Evolutionary conservation across 2,113 vertebrate species (phyloP).

Genomic region (Monopterus albus): DNA sequence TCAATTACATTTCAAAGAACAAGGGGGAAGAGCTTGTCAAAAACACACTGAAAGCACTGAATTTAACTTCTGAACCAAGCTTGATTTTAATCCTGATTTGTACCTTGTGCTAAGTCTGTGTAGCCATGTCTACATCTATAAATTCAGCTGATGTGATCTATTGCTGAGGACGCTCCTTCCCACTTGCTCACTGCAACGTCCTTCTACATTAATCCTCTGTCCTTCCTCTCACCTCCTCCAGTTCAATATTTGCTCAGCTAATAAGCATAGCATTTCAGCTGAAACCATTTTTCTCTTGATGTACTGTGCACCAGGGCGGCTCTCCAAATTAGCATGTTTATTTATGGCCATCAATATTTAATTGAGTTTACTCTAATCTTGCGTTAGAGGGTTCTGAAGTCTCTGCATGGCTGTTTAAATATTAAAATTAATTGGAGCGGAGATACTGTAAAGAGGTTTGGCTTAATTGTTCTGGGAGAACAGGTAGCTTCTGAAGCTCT

Average conservation of each 20-base stretch:
- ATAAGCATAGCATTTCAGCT: slow-evolving; percentile 60
- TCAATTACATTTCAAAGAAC: background rate
- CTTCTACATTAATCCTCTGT: slow-evolving; percentile 41
- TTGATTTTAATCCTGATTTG: background rate
- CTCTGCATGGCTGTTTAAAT: slow-evolving; percentile 82
- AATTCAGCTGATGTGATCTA: background rate
- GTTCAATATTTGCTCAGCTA: slow-evolving; percentile 71
- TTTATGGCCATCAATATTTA: slow-evolving; percentile 86
- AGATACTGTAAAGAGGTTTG: slow-evolving; percentile 81
- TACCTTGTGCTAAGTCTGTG: too few species aligned
- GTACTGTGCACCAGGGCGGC: slow-evolving; percentile 51
- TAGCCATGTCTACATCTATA: background rate
- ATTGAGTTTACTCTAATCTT: slow-evolving; percentile 83
- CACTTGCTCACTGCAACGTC: background rate
- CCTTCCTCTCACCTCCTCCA: slow-evolving; percentile 60
- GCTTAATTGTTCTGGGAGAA: slow-evolving; percentile 78
- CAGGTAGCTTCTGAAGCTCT: slow-evolving; percentile 61
- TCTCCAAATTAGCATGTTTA: slow-evolving; percentile 82
- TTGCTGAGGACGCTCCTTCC: slow-evolving; percentile 8
- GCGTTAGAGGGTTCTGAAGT: slow-evolving; percentile 77
- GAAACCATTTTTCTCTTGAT: slow-evolving; percentile 54
- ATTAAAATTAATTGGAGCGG: slow-evolving; percentile 83
- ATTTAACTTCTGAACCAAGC: too few species aligned
- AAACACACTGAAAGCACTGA: too few species aligned
- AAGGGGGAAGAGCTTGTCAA: background rate